Percentiles rank a stretch among this genome's conserved stretches.
These are phyloP conservation scores for Drosophila pseudotalamancana DNA, from an alignment of 2,888 invertebrate genomes.

Conservation along the genomic window DNA sequence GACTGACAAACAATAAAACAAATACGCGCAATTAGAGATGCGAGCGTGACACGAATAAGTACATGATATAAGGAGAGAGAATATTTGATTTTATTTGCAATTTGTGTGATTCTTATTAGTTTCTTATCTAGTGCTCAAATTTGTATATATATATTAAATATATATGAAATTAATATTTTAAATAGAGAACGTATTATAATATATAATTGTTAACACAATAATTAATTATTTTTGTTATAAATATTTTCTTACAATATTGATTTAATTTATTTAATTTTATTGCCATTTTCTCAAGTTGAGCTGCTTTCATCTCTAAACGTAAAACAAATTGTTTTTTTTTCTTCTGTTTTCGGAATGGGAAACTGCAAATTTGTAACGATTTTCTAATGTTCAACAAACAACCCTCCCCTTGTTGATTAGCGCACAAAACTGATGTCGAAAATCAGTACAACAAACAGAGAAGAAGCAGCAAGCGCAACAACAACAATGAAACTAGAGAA, in stretches of 20 bases:
- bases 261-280: too few species aligned
- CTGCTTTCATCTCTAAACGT: neutral
- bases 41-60: neutral
- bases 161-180: too few species aligned
- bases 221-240: too few species aligned
- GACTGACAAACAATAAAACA: constrained; percentile 61
- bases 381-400: constrained; percentile 81
- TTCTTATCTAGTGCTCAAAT: too few species aligned
- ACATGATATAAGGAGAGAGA: too few species aligned
- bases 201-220: too few species aligned
- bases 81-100: too few species aligned
- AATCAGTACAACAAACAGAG: constrained; percentile 73
- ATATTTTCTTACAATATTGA: too few species aligned
- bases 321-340: neutral
- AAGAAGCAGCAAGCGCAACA: constrained; percentile 5
- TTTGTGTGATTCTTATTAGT: too few species aligned
- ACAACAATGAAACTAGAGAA: constrained; percentile 50
- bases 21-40: constrained; percentile 23
- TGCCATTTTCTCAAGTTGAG: neutral
- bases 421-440: constrained; percentile 41
- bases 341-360: too few species aligned
- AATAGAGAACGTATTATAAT: too few species aligned
- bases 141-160: too few species aligned
- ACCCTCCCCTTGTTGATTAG: constrained; percentile 52
- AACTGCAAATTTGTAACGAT: constrained; percentile 81